A percentile compares a stretch with the other conserved stretches of the same genome.
Evolutionary conservation across 2,888 invertebrate genomes (phyloP).

Genomic region (Oegoconia quadripuncta): DNA sequence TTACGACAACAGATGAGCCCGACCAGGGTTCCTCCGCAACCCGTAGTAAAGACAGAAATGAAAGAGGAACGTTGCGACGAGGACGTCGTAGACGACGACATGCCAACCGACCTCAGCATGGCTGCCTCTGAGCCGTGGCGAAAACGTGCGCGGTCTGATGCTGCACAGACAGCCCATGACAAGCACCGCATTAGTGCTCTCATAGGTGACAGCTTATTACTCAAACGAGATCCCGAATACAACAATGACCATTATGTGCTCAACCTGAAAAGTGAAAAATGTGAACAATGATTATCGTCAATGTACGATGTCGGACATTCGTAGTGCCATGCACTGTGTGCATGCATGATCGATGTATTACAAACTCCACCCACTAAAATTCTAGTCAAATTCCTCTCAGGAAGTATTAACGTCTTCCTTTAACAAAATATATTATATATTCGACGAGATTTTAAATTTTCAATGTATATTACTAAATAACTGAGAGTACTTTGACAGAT

Average conservation of each 20-base stretch:
- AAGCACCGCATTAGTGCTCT: constrained; percentile 75
- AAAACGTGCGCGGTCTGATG: constrained; percentile 61
- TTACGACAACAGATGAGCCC: constrained; percentile 89
- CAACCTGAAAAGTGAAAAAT: constrained; percentile 75
- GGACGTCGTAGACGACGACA: constrained; percentile 80
- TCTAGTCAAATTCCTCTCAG: constrained; percentile 74
- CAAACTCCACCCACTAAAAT: constrained; percentile 60
- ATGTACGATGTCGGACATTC: constrained; percentile 38
- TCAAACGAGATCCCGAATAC: constrained; percentile 68
- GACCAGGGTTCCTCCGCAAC: constrained; percentile 68
- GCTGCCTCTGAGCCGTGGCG: constrained; percentile 71
- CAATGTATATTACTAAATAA: constrained; percentile 29
- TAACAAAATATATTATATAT: constrained; percentile 34
- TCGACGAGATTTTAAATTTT: constrained; percentile 16
- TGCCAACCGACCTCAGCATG: constrained; percentile 86
- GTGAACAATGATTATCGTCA: constrained; percentile 68
- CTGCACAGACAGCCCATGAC: constrained; percentile 50
- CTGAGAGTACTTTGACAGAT: constrained; percentile 73
- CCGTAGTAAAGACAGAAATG: constrained; percentile 67
- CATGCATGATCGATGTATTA: constrained; percentile 32
- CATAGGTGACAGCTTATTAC: constrained; percentile 71
- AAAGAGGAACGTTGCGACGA: constrained; percentile 72
- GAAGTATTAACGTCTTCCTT: constrained; percentile 62
- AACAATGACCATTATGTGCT: constrained; percentile 66
- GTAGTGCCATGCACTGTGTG: constrained; percentile 42